Evolutionary conservation across 2,888 invertebrate species (phyloP).

Genomic region (Ditylenchus weischeri): DNA sequence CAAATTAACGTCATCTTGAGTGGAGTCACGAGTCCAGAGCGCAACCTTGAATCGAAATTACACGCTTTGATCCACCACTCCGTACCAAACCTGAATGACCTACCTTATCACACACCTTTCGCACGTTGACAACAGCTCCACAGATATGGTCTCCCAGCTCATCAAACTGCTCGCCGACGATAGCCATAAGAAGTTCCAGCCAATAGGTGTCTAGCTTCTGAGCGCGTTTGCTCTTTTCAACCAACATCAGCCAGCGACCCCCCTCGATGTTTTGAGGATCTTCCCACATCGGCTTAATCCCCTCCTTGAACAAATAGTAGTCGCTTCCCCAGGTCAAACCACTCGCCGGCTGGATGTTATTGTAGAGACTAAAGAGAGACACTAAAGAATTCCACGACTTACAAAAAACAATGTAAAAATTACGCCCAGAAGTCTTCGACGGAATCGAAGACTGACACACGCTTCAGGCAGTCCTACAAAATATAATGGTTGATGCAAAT

Average conservation of each 20-base stretch:
- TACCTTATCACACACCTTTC: slow-evolving; percentile 85
- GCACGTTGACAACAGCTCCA: slow-evolving; percentile 91
- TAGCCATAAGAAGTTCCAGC: slow-evolving; percentile 62
- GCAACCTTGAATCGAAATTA: slow-evolving; percentile 65
- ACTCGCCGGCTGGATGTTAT: slow-evolving; percentile 67
- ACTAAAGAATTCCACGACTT: too few relatives aligned
- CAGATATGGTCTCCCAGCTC: slow-evolving; percentile 79
- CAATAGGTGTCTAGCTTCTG: too few relatives aligned
- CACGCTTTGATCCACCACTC: too few relatives aligned
- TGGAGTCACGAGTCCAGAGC: too few relatives aligned
- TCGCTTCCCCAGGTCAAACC: too few relatives aligned
- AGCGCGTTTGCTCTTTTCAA: slow-evolving; percentile 55
- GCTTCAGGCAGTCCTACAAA: slow-evolving; percentile 76
- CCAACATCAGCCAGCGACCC: slow-evolving; percentile 81
- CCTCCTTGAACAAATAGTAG: too few relatives aligned
- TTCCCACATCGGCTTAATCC: slow-evolving; percentile 99
- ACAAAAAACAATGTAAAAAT: slow-evolving; percentile 46
- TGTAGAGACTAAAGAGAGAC: slow-evolving; percentile 60
- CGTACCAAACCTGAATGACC: too few relatives aligned
- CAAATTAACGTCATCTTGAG: too few relatives aligned
- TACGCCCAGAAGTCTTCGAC: slow-evolving; percentile 99
- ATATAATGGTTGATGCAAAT: too few relatives aligned
- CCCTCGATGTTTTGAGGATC: slow-evolving; percentile 77
- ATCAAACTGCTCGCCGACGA: slow-evolving; percentile 94
- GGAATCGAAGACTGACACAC: slow-evolving; percentile 88